Evolutionary conservation across 2,888 invertebrate genomes (phyloP).

Genomic region (Timema podura): DNA sequence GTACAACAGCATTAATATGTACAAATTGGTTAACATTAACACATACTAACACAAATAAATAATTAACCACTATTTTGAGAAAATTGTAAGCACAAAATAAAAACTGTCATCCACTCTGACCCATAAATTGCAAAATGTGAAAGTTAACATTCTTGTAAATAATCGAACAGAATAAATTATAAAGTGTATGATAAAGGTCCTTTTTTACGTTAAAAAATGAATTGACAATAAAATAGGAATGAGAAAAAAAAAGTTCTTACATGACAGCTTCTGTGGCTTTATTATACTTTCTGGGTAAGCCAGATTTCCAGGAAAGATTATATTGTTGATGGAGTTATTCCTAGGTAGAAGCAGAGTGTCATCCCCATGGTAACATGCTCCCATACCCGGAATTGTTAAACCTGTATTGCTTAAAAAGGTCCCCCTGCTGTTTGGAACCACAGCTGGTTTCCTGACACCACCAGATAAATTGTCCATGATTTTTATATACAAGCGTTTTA

Average conservation of each 20-base stretch:
- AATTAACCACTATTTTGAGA: no score
- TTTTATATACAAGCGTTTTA: conserved; percentile 14
- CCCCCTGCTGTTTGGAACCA: conserved; percentile 24
- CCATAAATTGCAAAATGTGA: no score
- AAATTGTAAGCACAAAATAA: no score
- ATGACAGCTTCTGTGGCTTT: conserved; percentile 22
- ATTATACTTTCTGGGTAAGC: conserved; percentile 23
- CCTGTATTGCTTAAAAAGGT: conserved; percentile 22
- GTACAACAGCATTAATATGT: no score
- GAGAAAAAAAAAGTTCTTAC: conserved; percentile 21
- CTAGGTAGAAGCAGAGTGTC: conserved; percentile 23
- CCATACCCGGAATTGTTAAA: conserved; percentile 24
- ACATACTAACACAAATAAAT: no score
- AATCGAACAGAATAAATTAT: neutral
- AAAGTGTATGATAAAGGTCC: neutral
- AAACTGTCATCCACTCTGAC: no score
- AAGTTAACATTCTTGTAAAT: neutral
- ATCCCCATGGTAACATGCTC: conserved; percentile 27
- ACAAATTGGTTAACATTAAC: no score
- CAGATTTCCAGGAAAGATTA: conserved; percentile 23
- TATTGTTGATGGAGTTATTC: conserved; percentile 20
- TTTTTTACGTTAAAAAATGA: conserved; percentile 1
- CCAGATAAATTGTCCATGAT: conserved; percentile 26
- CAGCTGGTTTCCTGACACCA: conserved; percentile 27
- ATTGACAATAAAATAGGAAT: no score